Conservation (phyloP, 1,140 invertebrate species). For the Phocides pigmalion region DNA sequence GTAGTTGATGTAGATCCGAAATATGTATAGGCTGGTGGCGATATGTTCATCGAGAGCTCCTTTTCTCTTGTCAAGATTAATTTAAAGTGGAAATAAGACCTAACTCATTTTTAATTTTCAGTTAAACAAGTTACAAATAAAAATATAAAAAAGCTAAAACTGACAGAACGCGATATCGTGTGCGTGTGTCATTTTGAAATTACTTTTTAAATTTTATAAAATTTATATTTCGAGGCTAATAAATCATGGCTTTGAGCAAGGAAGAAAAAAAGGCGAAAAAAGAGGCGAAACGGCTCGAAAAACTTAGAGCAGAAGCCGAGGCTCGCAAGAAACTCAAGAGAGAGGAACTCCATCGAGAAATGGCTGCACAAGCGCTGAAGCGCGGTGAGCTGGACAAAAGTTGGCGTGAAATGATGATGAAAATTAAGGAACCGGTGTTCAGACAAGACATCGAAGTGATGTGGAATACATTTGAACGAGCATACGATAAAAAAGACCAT, state of each 20-base stretch:
- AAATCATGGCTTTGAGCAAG: slow-evolving; percentile 61
- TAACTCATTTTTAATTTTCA: too few relatives aligned
- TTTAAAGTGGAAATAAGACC: too few relatives aligned
- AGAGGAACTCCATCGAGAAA: slow-evolving; percentile 62
- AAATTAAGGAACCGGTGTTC: slow-evolving; percentile 74
- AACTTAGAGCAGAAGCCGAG: slow-evolving; percentile 58
- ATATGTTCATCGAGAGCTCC: too few relatives aligned
- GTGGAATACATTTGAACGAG: slow-evolving; percentile 73
- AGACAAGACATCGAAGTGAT: slow-evolving; percentile 71
- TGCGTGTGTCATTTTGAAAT: slow-evolving; percentile 2
- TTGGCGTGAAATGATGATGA: slow-evolving; percentile 68
- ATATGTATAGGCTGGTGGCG: too few relatives aligned
- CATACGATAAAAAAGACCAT: slow-evolving; percentile 71
- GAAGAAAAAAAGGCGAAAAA: slow-evolving; percentile 70
- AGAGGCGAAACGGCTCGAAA: slow-evolving; percentile 65
- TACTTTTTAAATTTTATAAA: slow-evolving; percentile 16
- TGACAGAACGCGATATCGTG: neutral
- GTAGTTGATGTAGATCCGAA: too few relatives aligned
- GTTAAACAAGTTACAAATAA: too few relatives aligned
- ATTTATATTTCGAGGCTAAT: slow-evolving; percentile 36
- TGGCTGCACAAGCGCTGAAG: slow-evolving; percentile 57
- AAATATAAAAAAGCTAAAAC: neutral
- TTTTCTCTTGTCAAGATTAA: too few relatives aligned
- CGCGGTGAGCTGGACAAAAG: slow-evolving; percentile 59
- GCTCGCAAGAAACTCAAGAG: slow-evolving; percentile 55